phyloP scores from a whole-genome alignment of 2,888 invertebrate species.

The Pterostichus niger region DNA sequence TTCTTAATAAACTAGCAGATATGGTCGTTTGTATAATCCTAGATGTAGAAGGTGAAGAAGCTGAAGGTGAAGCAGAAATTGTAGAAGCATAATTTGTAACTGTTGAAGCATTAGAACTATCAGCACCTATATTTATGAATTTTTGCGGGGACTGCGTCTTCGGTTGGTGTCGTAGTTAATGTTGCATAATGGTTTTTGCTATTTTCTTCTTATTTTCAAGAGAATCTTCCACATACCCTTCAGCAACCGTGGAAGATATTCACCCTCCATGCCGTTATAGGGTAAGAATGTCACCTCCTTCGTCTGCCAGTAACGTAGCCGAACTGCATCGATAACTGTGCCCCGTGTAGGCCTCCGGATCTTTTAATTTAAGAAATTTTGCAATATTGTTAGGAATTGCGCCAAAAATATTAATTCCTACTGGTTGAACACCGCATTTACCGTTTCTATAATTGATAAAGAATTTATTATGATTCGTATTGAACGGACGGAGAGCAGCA shows the following conservation, averaged over 20 bases:
- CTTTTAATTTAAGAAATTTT: slow-evolving; percentile 13
- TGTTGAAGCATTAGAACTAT: too few species aligned
- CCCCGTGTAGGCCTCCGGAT: not conserved
- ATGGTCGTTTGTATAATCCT: too few species aligned
- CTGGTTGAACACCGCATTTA: not conserved
- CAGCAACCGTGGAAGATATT: slow-evolving; percentile 68
- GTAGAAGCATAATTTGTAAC: too few species aligned
- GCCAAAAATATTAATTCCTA: not conserved
- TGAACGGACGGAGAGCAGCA: not conserved
- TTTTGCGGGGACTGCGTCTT: too few species aligned
- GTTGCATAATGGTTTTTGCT: slow-evolving; percentile 67
- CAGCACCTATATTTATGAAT: too few species aligned
- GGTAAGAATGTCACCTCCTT: slow-evolving; percentile 4
- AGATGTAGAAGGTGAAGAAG: too few species aligned
- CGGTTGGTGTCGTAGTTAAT: too few species aligned
- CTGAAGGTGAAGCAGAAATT: too few species aligned
- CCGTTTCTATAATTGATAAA: slow-evolving; percentile 12
- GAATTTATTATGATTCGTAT: slow-evolving; percentile 17
- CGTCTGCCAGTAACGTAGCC: slow-evolving; percentile 1
- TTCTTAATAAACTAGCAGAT: too few species aligned
- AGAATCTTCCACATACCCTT: slow-evolving; percentile 68
- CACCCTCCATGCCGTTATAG: slow-evolving; percentile 69
- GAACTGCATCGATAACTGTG: too few species aligned
- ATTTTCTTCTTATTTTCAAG: slow-evolving; percentile 46
- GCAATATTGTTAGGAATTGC: not conserved